Evolutionary conservation across 23 tunicate genomes (phyloP).

Genomic region (Ciona savignyi): DNA sequence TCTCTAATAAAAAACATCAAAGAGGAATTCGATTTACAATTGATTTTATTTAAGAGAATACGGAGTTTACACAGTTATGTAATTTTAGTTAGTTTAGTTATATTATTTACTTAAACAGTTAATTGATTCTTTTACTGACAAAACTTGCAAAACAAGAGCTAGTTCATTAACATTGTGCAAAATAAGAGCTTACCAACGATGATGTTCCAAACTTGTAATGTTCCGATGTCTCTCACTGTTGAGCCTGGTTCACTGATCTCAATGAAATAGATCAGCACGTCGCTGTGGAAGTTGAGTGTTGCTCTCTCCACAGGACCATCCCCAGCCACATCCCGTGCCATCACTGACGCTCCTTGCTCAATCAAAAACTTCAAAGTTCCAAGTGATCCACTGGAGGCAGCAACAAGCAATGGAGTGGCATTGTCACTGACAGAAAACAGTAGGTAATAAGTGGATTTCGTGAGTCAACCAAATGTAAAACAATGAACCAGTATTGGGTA

Average conservation of each 20-base stretch:
- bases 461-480: no score
- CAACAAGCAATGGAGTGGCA: constrained; percentile 72
- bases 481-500: no score
- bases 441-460: no score
- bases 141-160: constrained; percentile 11
- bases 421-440: constrained; percentile 52
- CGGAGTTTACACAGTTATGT: no score
- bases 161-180: neutral
- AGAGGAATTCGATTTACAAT: neutral
- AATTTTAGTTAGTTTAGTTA: no score
- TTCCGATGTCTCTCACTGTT: neutral
- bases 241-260: neutral
- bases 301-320: constrained; percentile 54
- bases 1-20: constrained; percentile 13
- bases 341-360: constrained; percentile 46
- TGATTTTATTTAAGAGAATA: neutral
- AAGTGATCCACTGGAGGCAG: constrained; percentile 75
- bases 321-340: constrained; percentile 28
- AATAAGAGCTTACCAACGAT: constrained; percentile 47
- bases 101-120: no score
- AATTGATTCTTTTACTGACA: no score
- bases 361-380: constrained; percentile 44
- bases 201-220: constrained; percentile 41
- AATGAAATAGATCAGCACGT: constrained; percentile 49
- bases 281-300: constrained; percentile 54